phyloP scores from a whole-genome alignment of 2,797 vertebrate species.

The Lates japonicus region DNA sequence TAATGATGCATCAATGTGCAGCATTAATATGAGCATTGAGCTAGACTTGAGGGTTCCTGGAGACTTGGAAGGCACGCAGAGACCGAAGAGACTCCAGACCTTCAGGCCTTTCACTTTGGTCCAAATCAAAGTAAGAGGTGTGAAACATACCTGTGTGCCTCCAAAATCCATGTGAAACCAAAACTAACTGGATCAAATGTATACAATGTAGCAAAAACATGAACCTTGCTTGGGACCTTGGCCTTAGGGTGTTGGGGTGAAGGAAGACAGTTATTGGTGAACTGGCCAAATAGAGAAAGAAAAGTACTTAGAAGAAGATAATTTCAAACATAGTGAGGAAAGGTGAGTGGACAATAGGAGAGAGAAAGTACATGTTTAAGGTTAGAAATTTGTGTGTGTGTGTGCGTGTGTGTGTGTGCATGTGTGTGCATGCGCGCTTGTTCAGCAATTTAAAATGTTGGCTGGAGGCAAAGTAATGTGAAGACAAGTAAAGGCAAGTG shows the following conservation, averaged over 20 bases:
- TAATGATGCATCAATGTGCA: constrained; percentile 48
- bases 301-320: neutral
- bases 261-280: neutral
- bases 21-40: constrained; percentile 31
- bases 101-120: too few species aligned
- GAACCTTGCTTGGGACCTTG: too few species aligned
- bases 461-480: constrained; percentile 30
- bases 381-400: constrained; percentile 14
- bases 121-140: too few species aligned
- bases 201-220: too few species aligned
- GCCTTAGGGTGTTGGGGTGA: too few species aligned
- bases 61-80: constrained; percentile 6
- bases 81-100: neutral
- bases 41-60: constrained; percentile 35
- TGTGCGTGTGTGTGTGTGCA: neutral
- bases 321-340: neutral
- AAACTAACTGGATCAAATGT: too few species aligned
- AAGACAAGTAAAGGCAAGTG: constrained; percentile 3
- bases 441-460: constrained; percentile 33
- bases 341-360: neutral
- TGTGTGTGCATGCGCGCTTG: neutral
- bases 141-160: too few species aligned
- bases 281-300: constrained; percentile 12
- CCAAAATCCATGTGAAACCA: too few species aligned
- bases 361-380: constrained; percentile 13